phyloP scores from a whole-genome alignment of 1,140 invertebrate genomes.

The Monochamus saltuarius region DNA sequence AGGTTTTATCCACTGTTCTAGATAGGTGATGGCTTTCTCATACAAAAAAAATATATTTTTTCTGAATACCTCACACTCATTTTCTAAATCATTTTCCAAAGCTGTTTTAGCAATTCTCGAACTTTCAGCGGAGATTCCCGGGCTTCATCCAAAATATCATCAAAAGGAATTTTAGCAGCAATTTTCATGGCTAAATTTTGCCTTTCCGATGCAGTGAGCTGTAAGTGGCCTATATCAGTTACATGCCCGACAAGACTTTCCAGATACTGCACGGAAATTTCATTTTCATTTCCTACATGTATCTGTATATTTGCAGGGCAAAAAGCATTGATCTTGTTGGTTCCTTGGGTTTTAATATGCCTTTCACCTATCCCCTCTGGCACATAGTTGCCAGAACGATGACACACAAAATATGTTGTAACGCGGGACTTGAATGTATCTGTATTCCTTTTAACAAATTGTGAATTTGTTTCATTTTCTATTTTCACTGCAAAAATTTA shows the following conservation, averaged over 20 bases:
- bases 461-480: no score
- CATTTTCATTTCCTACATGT: conserved; percentile 3
- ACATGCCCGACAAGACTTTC: conserved; percentile 29
- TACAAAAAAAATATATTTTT: no score
- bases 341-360: conserved; percentile 23
- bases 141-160: conserved; percentile 26
- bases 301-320: conserved; percentile 22
- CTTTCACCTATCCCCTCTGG: conserved; percentile 9
- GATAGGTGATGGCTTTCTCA: no score
- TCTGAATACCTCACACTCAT: no score
- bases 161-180: conserved; percentile 27
- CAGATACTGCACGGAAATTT: conserved; percentile 12
- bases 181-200: conserved; percentile 27
- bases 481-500: no score
- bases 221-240: conserved; percentile 26
- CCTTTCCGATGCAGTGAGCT: conserved; percentile 17
- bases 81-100: no score
- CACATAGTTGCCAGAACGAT: conserved; percentile 23
- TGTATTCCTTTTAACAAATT: no score
- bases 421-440: no score
- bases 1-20: no score
- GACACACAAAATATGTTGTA: conserved; percentile 19
- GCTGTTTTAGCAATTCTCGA: no score
- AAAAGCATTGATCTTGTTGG: conserved; percentile 24
- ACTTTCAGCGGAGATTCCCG: no score